A percentile compares a stretch with the other conserved stretches of the same genome.
Evolutionary conservation across 2,888 invertebrate species (phyloP).

Genomic region (Sphaeridia pumilis): DNA sequence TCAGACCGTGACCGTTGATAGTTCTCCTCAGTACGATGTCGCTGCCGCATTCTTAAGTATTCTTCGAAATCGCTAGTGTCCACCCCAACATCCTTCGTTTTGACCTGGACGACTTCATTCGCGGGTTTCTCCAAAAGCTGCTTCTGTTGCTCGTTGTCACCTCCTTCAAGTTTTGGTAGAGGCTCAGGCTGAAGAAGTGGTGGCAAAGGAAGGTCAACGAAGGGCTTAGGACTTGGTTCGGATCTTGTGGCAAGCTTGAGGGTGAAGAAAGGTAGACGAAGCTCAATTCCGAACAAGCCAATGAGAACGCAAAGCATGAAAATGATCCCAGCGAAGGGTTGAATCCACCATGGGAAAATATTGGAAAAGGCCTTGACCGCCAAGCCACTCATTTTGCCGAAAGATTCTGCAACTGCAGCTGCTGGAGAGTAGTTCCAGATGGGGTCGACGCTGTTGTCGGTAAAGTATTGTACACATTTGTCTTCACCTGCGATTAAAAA

Average conservation of each 20-base stretch:
- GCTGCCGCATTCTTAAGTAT: constrained; percentile 11
- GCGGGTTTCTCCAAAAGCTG: constrained; percentile 9
- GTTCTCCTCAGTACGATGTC: no score
- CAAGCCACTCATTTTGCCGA: constrained; percentile 13
- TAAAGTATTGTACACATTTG: constrained; percentile 25
- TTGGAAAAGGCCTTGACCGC: constrained; percentile 14
- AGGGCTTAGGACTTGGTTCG: neutral
- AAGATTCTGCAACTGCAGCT: constrained; percentile 25
- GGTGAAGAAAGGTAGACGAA: constrained; percentile 24
- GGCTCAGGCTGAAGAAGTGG: neutral
- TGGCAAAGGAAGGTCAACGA: neutral
- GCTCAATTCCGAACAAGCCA: constrained; percentile 20
- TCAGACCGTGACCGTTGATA: no score
- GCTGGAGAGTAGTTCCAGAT: constrained; percentile 29
- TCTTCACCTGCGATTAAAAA: constrained; percentile 21
- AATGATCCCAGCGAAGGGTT: constrained; percentile 23
- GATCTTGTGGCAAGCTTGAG: constrained; percentile 22
- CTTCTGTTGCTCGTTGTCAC: no score
- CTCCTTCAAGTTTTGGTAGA: no score
- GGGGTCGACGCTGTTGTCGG: constrained; percentile 29
- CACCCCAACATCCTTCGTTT: constrained; percentile 22
- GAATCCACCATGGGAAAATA: constrained; percentile 23
- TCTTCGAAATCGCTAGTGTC: constrained; percentile 33
- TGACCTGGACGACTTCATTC: constrained; percentile 20
- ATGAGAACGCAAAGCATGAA: constrained; percentile 24